Evolutionary conservation across 2,113 vertebrate species (phyloP).

Genomic region (Circaetus gallicus): DNA sequence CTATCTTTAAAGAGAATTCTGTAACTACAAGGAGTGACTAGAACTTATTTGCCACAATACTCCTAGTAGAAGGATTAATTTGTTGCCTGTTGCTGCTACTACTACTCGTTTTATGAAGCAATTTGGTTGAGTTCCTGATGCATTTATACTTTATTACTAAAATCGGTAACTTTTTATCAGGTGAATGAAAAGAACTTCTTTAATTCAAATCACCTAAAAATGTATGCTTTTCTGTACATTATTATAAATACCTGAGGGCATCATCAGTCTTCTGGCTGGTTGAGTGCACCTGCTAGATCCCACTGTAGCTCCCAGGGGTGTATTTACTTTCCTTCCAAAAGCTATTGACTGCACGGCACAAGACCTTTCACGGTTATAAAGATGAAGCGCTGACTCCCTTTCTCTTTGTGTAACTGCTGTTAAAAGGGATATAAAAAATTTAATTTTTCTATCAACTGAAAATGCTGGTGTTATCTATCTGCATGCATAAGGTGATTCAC

Average conservation of each 20-base stretch:
- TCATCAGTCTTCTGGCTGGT: background rate
- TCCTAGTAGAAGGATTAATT: background rate
- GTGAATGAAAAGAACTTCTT: background rate
- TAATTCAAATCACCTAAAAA: background rate
- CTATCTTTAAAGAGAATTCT: background rate
- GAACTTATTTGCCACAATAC: background rate
- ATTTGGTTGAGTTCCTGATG: background rate
- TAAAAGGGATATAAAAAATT: background rate
- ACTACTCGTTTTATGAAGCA: background rate
- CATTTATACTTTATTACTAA: background rate
- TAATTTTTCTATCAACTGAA: background rate
- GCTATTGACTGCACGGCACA: slow-evolving; percentile 69
- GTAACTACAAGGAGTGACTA: background rate
- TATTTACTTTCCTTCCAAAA: slow-evolving; percentile 69
- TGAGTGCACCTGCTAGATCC: background rate
- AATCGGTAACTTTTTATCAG: background rate
- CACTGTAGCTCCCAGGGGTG: background rate
- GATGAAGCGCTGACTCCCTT: slow-evolving; percentile 65
- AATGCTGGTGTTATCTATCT: background rate
- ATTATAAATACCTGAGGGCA: slow-evolving; percentile 65
- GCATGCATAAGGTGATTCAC: background rate
- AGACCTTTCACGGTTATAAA: slow-evolving; percentile 58
- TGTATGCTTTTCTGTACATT: background rate
- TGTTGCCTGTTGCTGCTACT: background rate
- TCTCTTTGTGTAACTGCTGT: slow-evolving; percentile 75